Conservation (phyloP, 1,140 invertebrate genomes). For the Drosophila ogumai region DNA sequence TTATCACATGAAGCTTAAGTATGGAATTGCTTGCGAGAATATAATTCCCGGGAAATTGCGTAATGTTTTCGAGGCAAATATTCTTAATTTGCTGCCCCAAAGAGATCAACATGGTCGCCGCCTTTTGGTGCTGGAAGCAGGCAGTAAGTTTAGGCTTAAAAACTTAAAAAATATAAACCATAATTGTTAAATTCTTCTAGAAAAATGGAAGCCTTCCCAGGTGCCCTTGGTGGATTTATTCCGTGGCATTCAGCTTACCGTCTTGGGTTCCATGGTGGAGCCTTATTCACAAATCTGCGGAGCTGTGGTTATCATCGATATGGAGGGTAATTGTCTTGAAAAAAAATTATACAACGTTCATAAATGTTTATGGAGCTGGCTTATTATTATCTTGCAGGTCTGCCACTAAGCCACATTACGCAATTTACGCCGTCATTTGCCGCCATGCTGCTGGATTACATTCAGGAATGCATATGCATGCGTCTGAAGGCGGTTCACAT, state of each 20-base stretch:
- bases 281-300: constrained; percentile 88
- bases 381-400: constrained; percentile 60
- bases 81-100: constrained; percentile 87
- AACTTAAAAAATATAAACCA: neutral
- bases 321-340: constrained; percentile 85
- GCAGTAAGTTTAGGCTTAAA: constrained; percentile 85
- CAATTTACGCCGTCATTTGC: constrained; percentile 90
- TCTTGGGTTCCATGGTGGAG: constrained; percentile 88
- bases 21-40: constrained; percentile 86
- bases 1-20: constrained; percentile 86
- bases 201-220: constrained; percentile 89
- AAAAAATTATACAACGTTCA: neutral
- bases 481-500: constrained; percentile 91
- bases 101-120: constrained; percentile 86
- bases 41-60: constrained; percentile 86
- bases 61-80: constrained; percentile 85
- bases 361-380: neutral
- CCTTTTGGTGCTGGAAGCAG: constrained; percentile 86
- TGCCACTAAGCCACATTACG: constrained; percentile 88
- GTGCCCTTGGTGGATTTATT: constrained; percentile 87
- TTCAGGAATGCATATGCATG: constrained; percentile 87
- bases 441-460: constrained; percentile 88
- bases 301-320: constrained; percentile 88
- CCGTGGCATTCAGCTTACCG: constrained; percentile 86
- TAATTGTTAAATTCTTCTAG: constrained; percentile 64